Percentiles rank a stretch among this genome's conserved stretches.
Evolutionary conservation across 2,888 invertebrate genomes (phyloP).

Genomic region (Lutraria lutraria): DNA sequence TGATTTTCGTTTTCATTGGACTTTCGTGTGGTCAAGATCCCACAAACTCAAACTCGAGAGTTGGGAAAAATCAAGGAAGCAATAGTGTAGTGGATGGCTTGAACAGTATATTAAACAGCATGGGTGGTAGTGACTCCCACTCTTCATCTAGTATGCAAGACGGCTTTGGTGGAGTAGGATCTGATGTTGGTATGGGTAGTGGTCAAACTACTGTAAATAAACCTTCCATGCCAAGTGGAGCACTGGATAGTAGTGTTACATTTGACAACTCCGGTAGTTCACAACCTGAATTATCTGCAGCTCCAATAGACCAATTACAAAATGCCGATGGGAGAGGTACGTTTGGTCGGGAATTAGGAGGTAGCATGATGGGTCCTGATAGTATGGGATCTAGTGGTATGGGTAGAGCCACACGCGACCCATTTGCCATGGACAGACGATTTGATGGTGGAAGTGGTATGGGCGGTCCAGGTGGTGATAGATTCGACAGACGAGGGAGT

Average conservation of each 20-base stretch:
- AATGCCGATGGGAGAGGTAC: neutral
- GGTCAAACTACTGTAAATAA: neutral
- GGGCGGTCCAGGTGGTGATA: neutral
- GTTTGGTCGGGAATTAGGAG: neutral
- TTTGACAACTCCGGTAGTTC: too few relatives aligned
- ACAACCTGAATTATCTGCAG: too few relatives aligned
- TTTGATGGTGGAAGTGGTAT: neutral
- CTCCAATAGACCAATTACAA: neutral
- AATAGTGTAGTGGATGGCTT: neutral
- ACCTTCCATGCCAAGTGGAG: too few relatives aligned
- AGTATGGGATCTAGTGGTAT: neutral
- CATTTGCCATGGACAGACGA: slow-evolving; percentile 2
- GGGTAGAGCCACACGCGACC: neutral
- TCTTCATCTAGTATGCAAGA: neutral
- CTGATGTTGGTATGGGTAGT: neutral
- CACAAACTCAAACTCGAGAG: neutral
- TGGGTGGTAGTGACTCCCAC: neutral
- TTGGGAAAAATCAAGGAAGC: neutral
- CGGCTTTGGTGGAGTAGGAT: neutral
- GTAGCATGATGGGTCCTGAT: neutral
- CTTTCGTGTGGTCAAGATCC: slow-evolving; percentile 24
- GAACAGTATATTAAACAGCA: neutral
- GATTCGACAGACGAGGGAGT: neutral
- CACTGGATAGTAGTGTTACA: too few relatives aligned
- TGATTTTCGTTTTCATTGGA: slow-evolving; percentile 35